A percentile compares a stretch with the other conserved stretches of the same genome.
phyloP scores from a whole-genome alignment of 2,888 invertebrate genomes.

The Mayetiola destructor region DNA sequence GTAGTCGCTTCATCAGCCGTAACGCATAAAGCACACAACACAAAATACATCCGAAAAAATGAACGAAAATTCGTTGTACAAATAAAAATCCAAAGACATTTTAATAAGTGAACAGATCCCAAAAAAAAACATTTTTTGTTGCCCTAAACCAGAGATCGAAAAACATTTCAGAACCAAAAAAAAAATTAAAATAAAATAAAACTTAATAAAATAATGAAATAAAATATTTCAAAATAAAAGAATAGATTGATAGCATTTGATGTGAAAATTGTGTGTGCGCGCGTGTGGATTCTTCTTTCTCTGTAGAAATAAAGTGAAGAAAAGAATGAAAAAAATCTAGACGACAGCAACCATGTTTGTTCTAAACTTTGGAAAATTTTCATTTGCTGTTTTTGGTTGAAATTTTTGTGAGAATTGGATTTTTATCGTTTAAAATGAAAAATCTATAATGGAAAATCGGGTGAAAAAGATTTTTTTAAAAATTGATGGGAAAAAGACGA shows the following conservation, averaged over 20 bases:
- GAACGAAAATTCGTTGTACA: constrained; percentile 7
- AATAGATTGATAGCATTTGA: neutral
- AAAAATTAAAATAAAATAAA: too few species aligned
- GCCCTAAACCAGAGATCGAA: neutral
- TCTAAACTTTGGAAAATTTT: constrained; percentile 1
- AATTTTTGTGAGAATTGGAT: too few species aligned
- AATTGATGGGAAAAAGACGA: neutral
- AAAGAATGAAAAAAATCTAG: neutral
- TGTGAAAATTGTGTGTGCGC: constrained; percentile 5
- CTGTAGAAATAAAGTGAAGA: neutral
- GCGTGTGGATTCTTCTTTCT: neutral
- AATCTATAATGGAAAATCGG: too few species aligned
- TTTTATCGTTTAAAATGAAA: too few species aligned
- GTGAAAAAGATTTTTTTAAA: too few species aligned
- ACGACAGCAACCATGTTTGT: constrained; percentile 9
- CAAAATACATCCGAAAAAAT: neutral
- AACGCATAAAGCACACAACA: constrained; percentile 13
- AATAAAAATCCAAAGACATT: neutral
- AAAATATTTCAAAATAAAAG: neutral
- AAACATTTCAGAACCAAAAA: too few species aligned
- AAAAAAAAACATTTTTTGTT: neutral
- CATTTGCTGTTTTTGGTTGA: constrained; percentile 11
- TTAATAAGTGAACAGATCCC: neutral
- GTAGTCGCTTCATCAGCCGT: constrained; percentile 13
- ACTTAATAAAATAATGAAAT: too few species aligned